These are phyloP conservation scores for Rhynchonycteris naso DNA, from an alignment of 2,797 vertebrate species.

Conservation along the genomic window DNA sequence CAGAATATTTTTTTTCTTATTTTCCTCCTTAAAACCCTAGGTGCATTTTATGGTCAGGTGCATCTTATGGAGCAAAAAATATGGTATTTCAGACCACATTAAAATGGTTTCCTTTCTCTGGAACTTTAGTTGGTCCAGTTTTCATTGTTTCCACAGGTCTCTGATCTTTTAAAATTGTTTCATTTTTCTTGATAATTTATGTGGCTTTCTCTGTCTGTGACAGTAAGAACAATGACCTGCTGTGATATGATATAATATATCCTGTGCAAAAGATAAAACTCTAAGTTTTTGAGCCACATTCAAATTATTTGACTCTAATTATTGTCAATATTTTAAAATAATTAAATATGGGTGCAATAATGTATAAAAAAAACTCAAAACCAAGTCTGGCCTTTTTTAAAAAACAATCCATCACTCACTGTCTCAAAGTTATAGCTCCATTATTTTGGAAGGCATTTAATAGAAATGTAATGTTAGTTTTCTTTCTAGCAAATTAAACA, in stretches of 20 bases:
- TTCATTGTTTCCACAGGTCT: neutral
- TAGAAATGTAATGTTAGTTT: conserved; percentile 29
- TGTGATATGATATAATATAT: neutral
- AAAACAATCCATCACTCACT: neutral
- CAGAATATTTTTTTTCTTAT: too few relatives aligned
- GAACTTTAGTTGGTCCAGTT: neutral
- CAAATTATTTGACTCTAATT: neutral
- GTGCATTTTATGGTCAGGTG: too few relatives aligned
- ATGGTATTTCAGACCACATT: neutral
- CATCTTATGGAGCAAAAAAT: too few relatives aligned
- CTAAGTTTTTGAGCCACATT: neutral
- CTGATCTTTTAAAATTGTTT: neutral
- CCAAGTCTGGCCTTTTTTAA: neutral
- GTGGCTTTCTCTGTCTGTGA: neutral
- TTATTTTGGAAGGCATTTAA: neutral
- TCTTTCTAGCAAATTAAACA: neutral
- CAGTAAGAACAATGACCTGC: neutral
- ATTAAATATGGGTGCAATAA: neutral
- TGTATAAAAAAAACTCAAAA: neutral
- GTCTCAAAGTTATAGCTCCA: neutral
- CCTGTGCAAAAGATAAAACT: neutral
- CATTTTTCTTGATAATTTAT: neutral
- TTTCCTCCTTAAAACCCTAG: too few relatives aligned
- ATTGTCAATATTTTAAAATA: neutral
- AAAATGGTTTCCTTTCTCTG: conserved; percentile 4